A percentile compares a stretch with the other conserved stretches of the same genome.
These are phyloP conservation scores for Sylvilagus bachmani DNA, from an alignment of 2,113 vertebrate species.

Conservation along the genomic window DNA sequence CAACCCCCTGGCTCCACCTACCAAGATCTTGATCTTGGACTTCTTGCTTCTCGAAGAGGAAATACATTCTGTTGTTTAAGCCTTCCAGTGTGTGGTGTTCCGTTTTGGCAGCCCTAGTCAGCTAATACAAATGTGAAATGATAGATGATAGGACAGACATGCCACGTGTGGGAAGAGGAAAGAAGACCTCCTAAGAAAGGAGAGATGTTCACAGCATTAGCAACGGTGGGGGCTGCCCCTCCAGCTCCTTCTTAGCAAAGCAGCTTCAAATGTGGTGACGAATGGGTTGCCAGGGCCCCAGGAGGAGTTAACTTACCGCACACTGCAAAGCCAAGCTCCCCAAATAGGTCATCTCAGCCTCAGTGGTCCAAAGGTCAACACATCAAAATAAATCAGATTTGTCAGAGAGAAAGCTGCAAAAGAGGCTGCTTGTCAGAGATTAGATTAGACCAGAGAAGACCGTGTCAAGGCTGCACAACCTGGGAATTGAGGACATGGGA, in stretches of 20 bases:
- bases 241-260: slow-evolving; percentile 29
- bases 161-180: not conserved
- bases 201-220: not conserved
- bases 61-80: not conserved
- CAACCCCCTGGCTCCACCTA: not conserved
- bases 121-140: not conserved
- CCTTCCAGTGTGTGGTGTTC: not conserved
- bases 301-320: not conserved
- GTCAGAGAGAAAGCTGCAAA: slow-evolving; percentile 71
- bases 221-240: not conserved
- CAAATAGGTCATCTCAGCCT: not conserved
- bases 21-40: not conserved
- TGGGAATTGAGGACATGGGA: slow-evolving; percentile 61
- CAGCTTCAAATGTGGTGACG: not conserved
- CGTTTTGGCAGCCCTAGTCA: not conserved
- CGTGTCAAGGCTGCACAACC: slow-evolving; percentile 69
- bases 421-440: slow-evolving; percentile 78
- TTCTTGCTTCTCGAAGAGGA: slow-evolving; percentile 2
- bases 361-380: slow-evolving; percentile 47
- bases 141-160: not conserved
- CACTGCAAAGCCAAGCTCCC: not conserved
- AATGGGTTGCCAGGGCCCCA: not conserved
- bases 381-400: slow-evolving; percentile 77
- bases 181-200: not conserved
- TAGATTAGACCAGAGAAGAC: slow-evolving; percentile 74